Conservation (phyloP, 2,113 vertebrate genomes). For the Poicephalus gulielmi region DNA sequence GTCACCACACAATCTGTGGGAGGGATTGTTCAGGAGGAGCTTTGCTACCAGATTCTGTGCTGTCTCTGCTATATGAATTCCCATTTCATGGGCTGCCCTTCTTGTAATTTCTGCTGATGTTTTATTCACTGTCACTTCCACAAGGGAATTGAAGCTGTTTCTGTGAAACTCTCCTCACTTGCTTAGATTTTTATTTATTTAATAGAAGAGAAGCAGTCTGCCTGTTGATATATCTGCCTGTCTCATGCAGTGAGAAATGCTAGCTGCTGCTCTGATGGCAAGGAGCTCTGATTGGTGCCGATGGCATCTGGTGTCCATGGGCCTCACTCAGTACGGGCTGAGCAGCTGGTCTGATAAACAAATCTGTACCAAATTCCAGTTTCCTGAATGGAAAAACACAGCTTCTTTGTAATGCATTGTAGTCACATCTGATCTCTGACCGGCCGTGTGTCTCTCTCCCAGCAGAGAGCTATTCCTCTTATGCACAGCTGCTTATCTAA, state of each 20-base stretch:
- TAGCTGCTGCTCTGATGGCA: not conserved
- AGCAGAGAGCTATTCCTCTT: constrained; percentile 30
- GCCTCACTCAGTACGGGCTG: not conserved
- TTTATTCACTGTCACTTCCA: not conserved
- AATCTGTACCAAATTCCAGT: constrained; percentile 56
- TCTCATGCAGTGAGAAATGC: not conserved
- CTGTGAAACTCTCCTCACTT: not conserved
- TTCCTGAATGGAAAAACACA: constrained; percentile 65
- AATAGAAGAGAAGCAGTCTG: not conserved
- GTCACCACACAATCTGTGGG: not conserved
- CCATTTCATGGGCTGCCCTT: not conserved
- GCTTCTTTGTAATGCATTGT: constrained; percentile 60
- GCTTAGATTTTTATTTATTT: not conserved
- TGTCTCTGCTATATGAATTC: not conserved
- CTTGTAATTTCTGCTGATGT: not conserved
- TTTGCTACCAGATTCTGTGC: not conserved
- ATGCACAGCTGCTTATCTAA: constrained; percentile 52
- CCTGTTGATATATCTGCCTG: constrained; percentile 13
- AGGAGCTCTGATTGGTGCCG: not conserved
- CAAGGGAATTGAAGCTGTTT: not conserved
- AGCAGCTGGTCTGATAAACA: constrained; percentile 66
- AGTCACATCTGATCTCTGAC: constrained; percentile 51
- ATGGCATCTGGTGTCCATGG: constrained; percentile 50
- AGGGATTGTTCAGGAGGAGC: not conserved
- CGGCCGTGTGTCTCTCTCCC: not conserved